Conservation (phyloP, 2,888 invertebrate species). For the Coenonympha arcania region DNA sequence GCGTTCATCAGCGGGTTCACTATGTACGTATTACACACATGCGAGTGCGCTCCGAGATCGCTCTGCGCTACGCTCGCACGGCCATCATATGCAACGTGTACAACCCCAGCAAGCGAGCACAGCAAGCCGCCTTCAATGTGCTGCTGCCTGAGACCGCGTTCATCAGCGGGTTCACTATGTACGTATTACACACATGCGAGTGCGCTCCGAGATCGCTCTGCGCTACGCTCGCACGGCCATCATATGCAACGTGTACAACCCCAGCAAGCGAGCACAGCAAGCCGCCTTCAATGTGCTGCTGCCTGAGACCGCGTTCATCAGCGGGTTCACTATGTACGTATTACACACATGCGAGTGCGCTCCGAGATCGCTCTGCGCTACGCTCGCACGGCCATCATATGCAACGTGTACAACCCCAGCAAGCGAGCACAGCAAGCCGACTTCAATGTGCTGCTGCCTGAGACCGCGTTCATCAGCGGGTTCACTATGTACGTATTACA, state of each 20-base stretch:
- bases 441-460: conserved; percentile 78
- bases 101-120: no score
- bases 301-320: conserved; percentile 81
- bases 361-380: conserved; percentile 58
- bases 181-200: no score
- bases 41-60: no score
- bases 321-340: conserved; percentile 78
- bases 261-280: conserved; percentile 74
- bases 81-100: background rate
- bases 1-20: conserved; percentile 81
- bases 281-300: conserved; percentile 77
- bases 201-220: conserved; percentile 8
- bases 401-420: conserved; percentile 78
- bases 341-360: conserved; percentile 75
- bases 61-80: no score
- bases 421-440: conserved; percentile 50
- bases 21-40: conserved; percentile 68
- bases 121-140: no score
- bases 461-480: conserved; percentile 80
- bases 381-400: conserved; percentile 77
- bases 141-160: no score
- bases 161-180: no score
- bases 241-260: conserved; percentile 77
- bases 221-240: conserved; percentile 79
- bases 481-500: conserved; percentile 75